These are phyloP conservation scores for Aurelia sp. DNA, from an alignment of 30 jellyfish, hydroid and myxozoan genomes.

Conservation along the genomic window DNA sequence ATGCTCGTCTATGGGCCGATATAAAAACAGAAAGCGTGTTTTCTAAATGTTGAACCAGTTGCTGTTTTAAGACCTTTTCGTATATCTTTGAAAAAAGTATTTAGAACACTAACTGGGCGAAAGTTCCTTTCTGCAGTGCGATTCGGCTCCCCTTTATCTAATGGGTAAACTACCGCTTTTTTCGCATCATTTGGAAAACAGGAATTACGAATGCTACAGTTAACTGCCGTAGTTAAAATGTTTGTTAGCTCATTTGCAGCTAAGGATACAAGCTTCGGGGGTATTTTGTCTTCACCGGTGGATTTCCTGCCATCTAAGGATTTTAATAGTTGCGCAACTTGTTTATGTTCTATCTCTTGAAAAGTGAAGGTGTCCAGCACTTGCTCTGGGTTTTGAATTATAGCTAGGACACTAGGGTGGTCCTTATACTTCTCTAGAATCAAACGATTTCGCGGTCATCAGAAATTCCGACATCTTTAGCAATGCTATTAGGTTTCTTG, in stretches of 20 bases:
- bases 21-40: too few species aligned
- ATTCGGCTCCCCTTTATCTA: conserved; percentile 10
- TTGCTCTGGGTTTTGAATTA: background rate
- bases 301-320: conserved; percentile 20
- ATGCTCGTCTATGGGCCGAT: too few species aligned
- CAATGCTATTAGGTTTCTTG: conserved; percentile 21
- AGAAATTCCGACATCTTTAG: background rate
- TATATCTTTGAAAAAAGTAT: too few species aligned
- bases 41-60: too few species aligned
- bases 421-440: background rate
- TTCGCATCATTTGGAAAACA: too few species aligned
- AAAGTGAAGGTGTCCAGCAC: background rate
- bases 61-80: too few species aligned
- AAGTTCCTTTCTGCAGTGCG: background rate
- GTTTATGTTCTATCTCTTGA: background rate
- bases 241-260: background rate
- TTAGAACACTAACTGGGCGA: background rate
- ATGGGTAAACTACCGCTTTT: background rate
- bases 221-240: background rate
- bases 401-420: background rate
- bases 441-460: background rate
- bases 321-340: background rate
- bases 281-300: background rate
- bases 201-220: background rate
- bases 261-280: background rate